Percentiles rank a stretch among this genome's conserved stretches.
Evolutionary conservation across 2,113 vertebrate species (phyloP).

Genomic region (Poeciliopsis retropinna): DNA sequence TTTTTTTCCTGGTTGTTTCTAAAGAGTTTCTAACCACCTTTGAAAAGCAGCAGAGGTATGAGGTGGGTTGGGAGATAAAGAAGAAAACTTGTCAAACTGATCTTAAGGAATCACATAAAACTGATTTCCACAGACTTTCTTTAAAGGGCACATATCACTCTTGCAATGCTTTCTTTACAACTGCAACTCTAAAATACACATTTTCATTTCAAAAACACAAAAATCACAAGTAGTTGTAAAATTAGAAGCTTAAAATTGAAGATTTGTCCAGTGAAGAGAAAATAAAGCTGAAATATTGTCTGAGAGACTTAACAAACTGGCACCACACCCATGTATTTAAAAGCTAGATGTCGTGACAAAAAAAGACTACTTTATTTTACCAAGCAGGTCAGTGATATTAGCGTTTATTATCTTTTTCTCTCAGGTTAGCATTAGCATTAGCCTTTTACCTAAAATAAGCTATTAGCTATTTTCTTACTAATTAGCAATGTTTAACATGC

Average conservation of each 20-base stretch:
- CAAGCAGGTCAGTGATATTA: too few relatives aligned
- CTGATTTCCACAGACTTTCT: conserved; percentile 4
- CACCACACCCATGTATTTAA: background rate
- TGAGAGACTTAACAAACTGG: background rate
- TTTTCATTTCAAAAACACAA: background rate
- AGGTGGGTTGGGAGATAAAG: conserved; percentile 27
- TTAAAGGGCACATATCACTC: background rate
- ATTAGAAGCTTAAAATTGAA: background rate
- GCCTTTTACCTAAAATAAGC: too few relatives aligned
- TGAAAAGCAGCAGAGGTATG: conserved; percentile 33
- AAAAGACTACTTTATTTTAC: too few relatives aligned
- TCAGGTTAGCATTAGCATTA: too few relatives aligned
- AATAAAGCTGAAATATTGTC: background rate
- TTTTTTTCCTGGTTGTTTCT: conserved; percentile 6
- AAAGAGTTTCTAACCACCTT: conserved; percentile 27
- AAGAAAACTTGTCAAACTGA: conserved; percentile 34
- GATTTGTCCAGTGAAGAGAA: background rate
- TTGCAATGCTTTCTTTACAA: background rate
- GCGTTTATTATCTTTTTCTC: too few relatives aligned
- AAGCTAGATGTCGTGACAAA: background rate
- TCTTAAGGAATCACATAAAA: conserved; percentile 20
- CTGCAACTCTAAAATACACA: background rate
- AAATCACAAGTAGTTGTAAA: background rate
- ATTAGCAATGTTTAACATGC: too few relatives aligned
- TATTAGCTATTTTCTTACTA: too few relatives aligned